Evolutionary conservation across 2,113 vertebrate species (phyloP), one percentile per base, ranked within the genome.

Genomic region (Himantopus leucocephalus): DNA sequence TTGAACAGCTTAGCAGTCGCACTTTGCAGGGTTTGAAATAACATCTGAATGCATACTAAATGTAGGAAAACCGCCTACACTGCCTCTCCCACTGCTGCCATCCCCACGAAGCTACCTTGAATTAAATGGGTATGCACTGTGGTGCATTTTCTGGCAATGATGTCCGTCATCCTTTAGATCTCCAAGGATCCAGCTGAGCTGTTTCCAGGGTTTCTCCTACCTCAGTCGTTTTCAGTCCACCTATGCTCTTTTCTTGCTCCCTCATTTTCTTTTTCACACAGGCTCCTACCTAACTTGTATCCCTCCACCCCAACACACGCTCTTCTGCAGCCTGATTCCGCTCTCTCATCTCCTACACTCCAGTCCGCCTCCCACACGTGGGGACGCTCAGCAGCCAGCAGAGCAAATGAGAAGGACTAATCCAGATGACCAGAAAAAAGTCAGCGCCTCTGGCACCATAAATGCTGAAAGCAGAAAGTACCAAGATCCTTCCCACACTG

Each of bases 1-100:
- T 56, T 83, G 43, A 88, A 63, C 15, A 3, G 29, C 68, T 92
- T 70, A 88, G 55, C 64, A 92, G 76, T 47, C 1, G 1, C 29
- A 8, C 11, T 92, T 92, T 80, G 30, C 34, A 56, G 79, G 47
- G 22, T 60, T 75, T 89, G 76, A 91, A 95, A 97, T 94, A 88
- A 59, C 83, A 77, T 84, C 60, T 68, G 23, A 86, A 88, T 59
- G 9, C 59, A 37, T 45, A 34, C 10, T 58, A 32, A 55, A 34
- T 62, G 48, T 34, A 81, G 39, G 55, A 43, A 94, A 84, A 94
- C 74, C 0, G 0, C 71, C 85, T 52, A 43, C 63, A 12, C 55
- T 53, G 56, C 55, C 56, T 81, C 60, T 84, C 73, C 56, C 43
- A 43, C 47, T 68, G 50, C 63, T 94, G 79, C 79, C 72, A 73